These are phyloP conservation scores for Todiramphus saurophagus DNA, from an alignment of 2,113 vertebrate species.

Conservation along the genomic window DNA sequence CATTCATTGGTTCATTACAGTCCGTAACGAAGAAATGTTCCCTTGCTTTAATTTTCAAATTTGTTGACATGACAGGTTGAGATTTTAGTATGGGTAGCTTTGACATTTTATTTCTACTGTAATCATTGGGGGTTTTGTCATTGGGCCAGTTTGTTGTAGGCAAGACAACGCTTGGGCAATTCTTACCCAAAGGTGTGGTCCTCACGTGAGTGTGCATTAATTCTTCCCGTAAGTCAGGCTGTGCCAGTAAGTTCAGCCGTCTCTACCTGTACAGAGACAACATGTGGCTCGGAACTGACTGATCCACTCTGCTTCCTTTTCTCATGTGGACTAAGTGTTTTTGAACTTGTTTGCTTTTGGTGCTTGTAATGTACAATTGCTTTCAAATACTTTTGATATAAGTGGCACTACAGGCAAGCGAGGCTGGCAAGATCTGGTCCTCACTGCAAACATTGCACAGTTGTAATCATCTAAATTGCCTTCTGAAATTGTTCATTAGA, in stretches of 20 bases:
- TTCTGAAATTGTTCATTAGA: slow-evolving; percentile 58
- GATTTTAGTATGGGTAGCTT: neutral
- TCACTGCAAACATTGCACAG: slow-evolving; percentile 30
- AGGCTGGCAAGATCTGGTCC: slow-evolving; percentile 39
- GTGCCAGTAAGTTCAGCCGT: neutral
- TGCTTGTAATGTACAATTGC: neutral
- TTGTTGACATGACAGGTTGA: neutral
- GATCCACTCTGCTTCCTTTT: neutral
- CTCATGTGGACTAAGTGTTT: neutral
- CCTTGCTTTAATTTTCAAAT: neutral
- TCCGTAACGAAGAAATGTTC: neutral
- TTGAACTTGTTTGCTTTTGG: neutral
- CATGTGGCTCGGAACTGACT: neutral
- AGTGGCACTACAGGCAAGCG: slow-evolving; percentile 12
- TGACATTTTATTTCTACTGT: neutral
- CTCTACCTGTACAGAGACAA: neutral
- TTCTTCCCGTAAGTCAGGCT: neutral
- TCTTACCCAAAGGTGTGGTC: neutral
- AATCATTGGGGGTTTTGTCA: neutral
- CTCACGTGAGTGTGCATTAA: accelerated
- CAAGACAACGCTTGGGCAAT: neutral
- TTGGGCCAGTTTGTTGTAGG: neutral
- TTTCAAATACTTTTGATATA: slow-evolving; percentile 12
- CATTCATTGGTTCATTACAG: neutral
- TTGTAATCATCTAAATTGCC: slow-evolving; percentile 51